Evolutionary conservation across 2,888 invertebrate genomes (phyloP).

Genomic region (Lasioglossum marginatum): DNA sequence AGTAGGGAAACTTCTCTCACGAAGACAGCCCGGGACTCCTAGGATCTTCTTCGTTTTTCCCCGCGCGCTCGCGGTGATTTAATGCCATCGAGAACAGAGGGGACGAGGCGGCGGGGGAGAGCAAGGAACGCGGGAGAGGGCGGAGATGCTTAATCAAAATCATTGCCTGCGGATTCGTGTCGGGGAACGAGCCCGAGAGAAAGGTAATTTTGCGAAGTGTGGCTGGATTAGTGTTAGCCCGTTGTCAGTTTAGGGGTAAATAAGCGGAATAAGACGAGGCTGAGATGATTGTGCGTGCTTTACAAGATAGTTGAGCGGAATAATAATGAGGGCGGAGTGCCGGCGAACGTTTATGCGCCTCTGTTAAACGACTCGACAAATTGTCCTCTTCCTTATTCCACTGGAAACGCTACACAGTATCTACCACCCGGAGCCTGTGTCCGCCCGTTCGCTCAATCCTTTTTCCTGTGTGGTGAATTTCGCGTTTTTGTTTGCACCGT

Average conservation of each 20-base stretch:
- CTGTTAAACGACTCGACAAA: conserved; percentile 42
- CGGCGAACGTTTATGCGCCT: conserved; percentile 40
- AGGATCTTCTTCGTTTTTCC: conserved; percentile 27
- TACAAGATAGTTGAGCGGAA: conserved; percentile 62
- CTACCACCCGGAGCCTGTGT: background rate
- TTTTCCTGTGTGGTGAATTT: background rate
- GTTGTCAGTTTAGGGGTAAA: conserved; percentile 69
- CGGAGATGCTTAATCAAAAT: conserved; percentile 69
- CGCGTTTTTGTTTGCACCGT: background rate
- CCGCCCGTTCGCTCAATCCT: background rate
- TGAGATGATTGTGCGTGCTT: conserved; percentile 63
- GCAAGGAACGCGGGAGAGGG: background rate
- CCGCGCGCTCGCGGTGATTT: conserved; percentile 61
- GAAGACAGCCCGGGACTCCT: conserved; percentile 51
- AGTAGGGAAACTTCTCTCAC: conserved; percentile 47
- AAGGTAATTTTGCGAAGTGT: conserved; percentile 67
- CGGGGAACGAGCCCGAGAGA: conserved; percentile 34
- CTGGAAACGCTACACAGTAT: background rate
- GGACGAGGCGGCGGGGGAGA: background rate
- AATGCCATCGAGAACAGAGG: conserved; percentile 46
- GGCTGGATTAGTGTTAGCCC: conserved; percentile 61
- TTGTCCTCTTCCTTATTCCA: conserved; percentile 6
- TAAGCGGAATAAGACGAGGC: conserved; percentile 69
- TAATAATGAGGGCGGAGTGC: conserved; percentile 54
- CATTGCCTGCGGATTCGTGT: conserved; percentile 64